phyloP scores from a whole-genome alignment of 1,140 invertebrate genomes.

The Orchestia grillus region DNA sequence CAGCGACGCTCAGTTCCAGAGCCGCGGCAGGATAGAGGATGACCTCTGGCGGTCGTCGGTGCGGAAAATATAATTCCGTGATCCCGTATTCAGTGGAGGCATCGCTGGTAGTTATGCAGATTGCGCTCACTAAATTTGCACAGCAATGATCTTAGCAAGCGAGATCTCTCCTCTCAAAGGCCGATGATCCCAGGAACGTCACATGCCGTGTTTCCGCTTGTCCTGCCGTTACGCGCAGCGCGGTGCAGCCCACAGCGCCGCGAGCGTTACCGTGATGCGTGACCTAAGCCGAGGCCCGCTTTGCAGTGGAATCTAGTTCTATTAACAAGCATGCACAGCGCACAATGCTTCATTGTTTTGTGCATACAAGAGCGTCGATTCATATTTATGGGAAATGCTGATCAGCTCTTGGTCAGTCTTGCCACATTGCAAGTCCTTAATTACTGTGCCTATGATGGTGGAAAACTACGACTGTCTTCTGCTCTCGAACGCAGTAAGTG shows the following conservation, averaged over 20 bases:
- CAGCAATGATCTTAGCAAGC: slow-evolving; percentile 24
- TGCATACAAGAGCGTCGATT: background rate
- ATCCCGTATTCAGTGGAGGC: background rate
- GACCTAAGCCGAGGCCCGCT: background rate
- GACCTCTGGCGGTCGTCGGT: background rate
- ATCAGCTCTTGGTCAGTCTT: background rate
- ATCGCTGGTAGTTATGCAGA: slow-evolving; percentile 10
- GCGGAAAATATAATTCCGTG: background rate
- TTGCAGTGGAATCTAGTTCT: background rate
- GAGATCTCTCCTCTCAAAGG: slow-evolving; percentile 15
- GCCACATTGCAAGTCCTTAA: background rate
- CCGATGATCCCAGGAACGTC: slow-evolving; percentile 1
- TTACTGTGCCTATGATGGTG: background rate
- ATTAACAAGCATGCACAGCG: background rate
- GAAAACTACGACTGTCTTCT: background rate
- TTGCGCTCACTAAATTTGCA: slow-evolving; percentile 9
- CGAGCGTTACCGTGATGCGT: background rate
- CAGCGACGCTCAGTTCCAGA: background rate
- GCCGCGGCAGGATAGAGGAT: background rate
- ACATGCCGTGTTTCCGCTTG: background rate
- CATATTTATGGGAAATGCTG: background rate
- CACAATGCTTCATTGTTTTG: background rate
- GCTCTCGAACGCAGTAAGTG: background rate
- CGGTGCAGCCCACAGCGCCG: background rate
- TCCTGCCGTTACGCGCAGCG: background rate